phyloP scores from a whole-genome alignment of 2,888 invertebrate genomes.

The Nephrocerus scutellatus region DNA sequence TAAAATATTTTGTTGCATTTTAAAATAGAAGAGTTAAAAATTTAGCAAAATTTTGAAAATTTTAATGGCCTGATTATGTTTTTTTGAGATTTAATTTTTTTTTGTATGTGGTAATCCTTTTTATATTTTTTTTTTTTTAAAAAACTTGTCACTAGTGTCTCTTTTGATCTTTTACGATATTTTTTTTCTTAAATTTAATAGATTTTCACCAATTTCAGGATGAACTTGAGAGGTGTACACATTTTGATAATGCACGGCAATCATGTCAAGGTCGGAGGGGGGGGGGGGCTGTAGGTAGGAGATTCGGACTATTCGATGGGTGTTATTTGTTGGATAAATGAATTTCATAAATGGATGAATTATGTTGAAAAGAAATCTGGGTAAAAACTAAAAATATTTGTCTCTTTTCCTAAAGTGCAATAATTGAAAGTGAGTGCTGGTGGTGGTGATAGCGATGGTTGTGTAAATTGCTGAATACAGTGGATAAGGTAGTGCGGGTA shows the following conservation, averaged over 20 bases:
- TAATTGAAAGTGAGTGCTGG: too few relatives aligned
- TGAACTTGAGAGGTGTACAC: too few relatives aligned
- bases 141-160: constrained; percentile 48
- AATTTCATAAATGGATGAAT: not conserved
- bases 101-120: constrained; percentile 16
- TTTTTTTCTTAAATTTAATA: constrained; percentile 18
- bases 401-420: too few relatives aligned
- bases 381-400: constrained; percentile 1
- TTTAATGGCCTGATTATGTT: too few relatives aligned
- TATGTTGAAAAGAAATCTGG: constrained; percentile 26
- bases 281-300: not conserved
- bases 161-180: constrained; percentile 37
- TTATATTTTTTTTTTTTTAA: constrained; percentile 26
- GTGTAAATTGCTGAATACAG: constrained; percentile 15
- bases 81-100: too few relatives aligned
- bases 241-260: too few relatives aligned
- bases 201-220: constrained; percentile 2
- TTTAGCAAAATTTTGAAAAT: too few relatives aligned
- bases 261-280: not conserved
- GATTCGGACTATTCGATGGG: not conserved
- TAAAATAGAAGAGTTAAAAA: too few relatives aligned
- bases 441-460: too few relatives aligned
- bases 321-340: constrained; percentile 1
- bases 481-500: constrained; percentile 7
- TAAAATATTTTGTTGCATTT: too few relatives aligned